phyloP scores from a whole-genome alignment of 2,888 invertebrate species.

The Phorcus lineatus region DNA sequence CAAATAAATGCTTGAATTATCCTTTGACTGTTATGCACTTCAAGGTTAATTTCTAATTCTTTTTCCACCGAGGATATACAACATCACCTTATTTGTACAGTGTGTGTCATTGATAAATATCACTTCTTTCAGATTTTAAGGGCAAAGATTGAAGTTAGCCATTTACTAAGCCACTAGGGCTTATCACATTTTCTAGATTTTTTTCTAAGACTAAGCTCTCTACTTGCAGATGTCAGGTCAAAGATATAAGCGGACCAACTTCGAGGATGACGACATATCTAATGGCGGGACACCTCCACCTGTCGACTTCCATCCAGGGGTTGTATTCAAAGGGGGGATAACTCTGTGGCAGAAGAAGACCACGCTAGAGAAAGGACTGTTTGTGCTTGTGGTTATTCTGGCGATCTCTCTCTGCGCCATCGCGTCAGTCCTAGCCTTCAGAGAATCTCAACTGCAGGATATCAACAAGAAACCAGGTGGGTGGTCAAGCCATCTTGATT shows the following conservation, averaged over 20 bases:
- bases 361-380: slow-evolving; percentile 60
- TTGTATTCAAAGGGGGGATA: slow-evolving; percentile 67
- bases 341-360: slow-evolving; percentile 66
- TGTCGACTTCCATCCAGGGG: slow-evolving; percentile 62
- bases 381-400: slow-evolving; percentile 53
- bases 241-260: slow-evolving; percentile 73
- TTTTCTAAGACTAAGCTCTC: neutral
- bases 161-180: neutral
- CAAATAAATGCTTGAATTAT: no score
- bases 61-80: no score
- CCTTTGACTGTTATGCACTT: no score
- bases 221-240: slow-evolving; percentile 72
- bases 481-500: neutral
- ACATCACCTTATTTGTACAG: no score
- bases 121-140: no score
- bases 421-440: slow-evolving; percentile 55
- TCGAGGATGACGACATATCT: slow-evolving; percentile 74
- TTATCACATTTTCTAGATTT: neutral
- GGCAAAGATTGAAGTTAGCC: no score
- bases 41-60: no score
- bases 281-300: slow-evolving; percentile 69
- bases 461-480: slow-evolving; percentile 26
- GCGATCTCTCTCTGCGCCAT: slow-evolving; percentile 59
- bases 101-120: no score
- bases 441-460: slow-evolving; percentile 39